Base-by-base conservation (phyloP, 2,797 vertebrate genomes). In the Nothura maculosa region DNA sequence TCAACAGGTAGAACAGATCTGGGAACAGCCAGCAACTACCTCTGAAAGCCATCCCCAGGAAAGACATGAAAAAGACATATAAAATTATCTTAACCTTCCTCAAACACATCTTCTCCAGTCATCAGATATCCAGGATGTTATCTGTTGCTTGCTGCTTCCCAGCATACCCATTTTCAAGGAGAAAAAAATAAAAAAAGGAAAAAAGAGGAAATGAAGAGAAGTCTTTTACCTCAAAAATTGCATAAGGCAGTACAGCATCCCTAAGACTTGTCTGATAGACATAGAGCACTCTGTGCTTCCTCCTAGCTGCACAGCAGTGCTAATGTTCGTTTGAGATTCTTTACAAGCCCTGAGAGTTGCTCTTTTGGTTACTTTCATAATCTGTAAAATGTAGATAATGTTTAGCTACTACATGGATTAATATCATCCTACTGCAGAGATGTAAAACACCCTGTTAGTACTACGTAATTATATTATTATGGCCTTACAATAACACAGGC, bases 381-480 rank as follows among this genome's bases (percentile, higher is more conserved):
- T 21, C 55, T 76, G 55, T 87, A 68, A 82, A 84, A 87, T n/a
- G 75, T 30, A 89, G 70, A 43, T 58, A 70, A 75, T 38, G 62
- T 81, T 91, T 47, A 90, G 62, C 86, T 61, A 32, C 79, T 38
- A 55, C 68, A 12, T 61, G 84, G 75, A 92, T 93, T 85, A 82
- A 89, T 73, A 79, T 94, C 88, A 94, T 45, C 36, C 60, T 88
- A 55, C 81, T 87, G 76, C 84, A 89, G 73, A 66, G 69, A 94
- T 52, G 81, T 92, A 90, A 95, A 95, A 78, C 79, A 27, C 90
- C 90, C 78, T 34, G 28, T 84, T 87, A 40, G 45, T 60, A 72
- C 86, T 69, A 67, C 2, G 10, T 94, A 90, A 94, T 94, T 94
- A 96, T 81, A 80, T 90, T 92, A 95, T 96, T 95, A 95, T 62